Evolutionary conservation across 2,797 vertebrate species (phyloP), one percentile per base, ranked within the genome.

Genomic region (Poeciliopsis paucimaculata): DNA sequence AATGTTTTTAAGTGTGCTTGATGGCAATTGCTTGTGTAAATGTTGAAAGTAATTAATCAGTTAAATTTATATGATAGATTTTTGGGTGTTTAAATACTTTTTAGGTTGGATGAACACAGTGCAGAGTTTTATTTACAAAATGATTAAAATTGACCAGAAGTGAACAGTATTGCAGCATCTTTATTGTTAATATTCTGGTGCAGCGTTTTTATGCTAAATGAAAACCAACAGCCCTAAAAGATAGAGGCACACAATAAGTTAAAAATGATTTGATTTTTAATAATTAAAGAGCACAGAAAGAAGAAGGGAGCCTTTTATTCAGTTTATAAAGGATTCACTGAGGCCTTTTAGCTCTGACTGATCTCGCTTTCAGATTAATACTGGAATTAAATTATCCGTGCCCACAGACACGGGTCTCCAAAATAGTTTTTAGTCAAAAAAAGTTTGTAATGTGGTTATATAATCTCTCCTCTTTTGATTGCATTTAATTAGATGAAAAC

Each of bases 381-480:
- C 8, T 55, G 49, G 49, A 87, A 85, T 79, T 45, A 72, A 62
- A 80, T 31, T 46, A 77, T 85, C 9, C 3, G 36, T 71, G 49
- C 55, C 60, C 79, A 68, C 66, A 79, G n/a, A 39, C 26, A 73
- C 23, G 5, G 53, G 55, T 71, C 51, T 77, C 60, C 41, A 39
- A 82, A 84, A 31, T 28, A 55, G 75, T 73, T 73, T 55, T 80
- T 77, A 41, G 36, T 45, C 51, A 12, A 75, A 83, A 57, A 57
- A 75, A 57, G 53, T 5, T 72, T 26, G 62, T 79, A 0, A 73
- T 78, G 49, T 49, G 2, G 5, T 72, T 70, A 36, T 18, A 74
- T 47, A 31, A 49, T 72, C 16, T 66, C 23, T 18, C 28, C 39
- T 39, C 10, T 76, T 74, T 78, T 2, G 12, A 13, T 18, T 51